Evolutionary conservation across 2,797 vertebrate species (phyloP).

Genomic region (Pantherophis vulpinus): DNA sequence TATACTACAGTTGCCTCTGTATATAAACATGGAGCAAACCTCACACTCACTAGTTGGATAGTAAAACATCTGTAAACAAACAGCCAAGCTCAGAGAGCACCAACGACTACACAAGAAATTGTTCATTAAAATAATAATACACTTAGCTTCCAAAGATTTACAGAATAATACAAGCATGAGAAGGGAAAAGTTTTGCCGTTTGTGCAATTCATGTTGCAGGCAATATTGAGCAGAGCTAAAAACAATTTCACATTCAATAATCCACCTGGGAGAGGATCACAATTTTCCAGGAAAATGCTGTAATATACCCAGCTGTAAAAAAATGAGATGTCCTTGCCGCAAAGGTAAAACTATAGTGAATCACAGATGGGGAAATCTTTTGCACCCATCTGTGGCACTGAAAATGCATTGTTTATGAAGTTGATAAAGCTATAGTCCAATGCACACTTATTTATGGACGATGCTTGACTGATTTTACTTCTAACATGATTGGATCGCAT

Average conservation of each 20-base stretch:
- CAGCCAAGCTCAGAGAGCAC: background rate
- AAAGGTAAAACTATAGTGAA: background rate
- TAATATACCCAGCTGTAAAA: background rate
- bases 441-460: background rate
- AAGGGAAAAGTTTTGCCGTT: background rate
- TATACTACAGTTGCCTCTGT: background rate
- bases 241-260: background rate
- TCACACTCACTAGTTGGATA: background rate
- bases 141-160: background rate
- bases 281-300: background rate
- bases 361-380: background rate
- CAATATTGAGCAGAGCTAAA: background rate
- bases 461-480: background rate
- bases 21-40: background rate
- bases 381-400: background rate
- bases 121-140: background rate
- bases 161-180: background rate
- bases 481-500: background rate
- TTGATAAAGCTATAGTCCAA: background rate
- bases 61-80: background rate
- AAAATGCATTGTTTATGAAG: background rate
- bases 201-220: background rate
- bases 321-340: background rate
- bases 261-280: background rate
- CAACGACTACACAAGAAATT: background rate